Conservation (phyloP, 2,113 vertebrate genomes). For the Mesocricetus auratus region DNA sequence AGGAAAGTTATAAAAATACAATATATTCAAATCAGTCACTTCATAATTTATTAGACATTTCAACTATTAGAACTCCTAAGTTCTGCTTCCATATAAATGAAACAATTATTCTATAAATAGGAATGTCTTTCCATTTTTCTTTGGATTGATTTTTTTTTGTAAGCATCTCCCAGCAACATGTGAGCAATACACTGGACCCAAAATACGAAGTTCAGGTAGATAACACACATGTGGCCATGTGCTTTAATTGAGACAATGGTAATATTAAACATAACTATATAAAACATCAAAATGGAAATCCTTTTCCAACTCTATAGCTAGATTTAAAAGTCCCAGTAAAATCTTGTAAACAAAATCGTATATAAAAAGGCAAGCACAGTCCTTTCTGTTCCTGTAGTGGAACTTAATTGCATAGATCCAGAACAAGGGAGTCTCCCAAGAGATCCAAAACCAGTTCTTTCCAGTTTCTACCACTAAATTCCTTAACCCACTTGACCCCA, state of each 20-base stretch:
- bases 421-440: conserved; percentile 22
- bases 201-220: conserved; percentile 69
- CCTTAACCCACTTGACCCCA: conserved; percentile 30
- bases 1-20: conserved; percentile 81
- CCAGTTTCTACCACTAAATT: conserved; percentile 40
- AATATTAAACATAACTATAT: conserved; percentile 73
- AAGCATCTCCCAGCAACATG: conserved; percentile 79
- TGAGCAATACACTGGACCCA: conserved; percentile 77
- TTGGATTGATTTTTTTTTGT: conserved; percentile 80
- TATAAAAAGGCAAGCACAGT: conserved; percentile 78
- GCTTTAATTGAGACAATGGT: conserved; percentile 72
- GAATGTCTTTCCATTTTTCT: conserved; percentile 83
- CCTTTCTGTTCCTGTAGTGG: conserved; percentile 50
- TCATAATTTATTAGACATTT: conserved; percentile 79
- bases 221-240: conserved; percentile 49
- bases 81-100: conserved; percentile 82
- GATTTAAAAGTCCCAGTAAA: conserved; percentile 77
- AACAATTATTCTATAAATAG: conserved; percentile 83
- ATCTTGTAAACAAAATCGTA: conserved; percentile 85
- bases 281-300: conserved; percentile 78
- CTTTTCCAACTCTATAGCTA: conserved; percentile 79
- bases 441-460: conserved; percentile 53
- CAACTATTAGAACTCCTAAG: conserved; percentile 79
- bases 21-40: conserved; percentile 79
- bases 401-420: conserved; percentile 68